A percentile compares a stretch with the other conserved stretches of the same genome.
phyloP scores from a whole-genome alignment of 1,140 invertebrate genomes.

The Andricus grossulariae region DNA sequence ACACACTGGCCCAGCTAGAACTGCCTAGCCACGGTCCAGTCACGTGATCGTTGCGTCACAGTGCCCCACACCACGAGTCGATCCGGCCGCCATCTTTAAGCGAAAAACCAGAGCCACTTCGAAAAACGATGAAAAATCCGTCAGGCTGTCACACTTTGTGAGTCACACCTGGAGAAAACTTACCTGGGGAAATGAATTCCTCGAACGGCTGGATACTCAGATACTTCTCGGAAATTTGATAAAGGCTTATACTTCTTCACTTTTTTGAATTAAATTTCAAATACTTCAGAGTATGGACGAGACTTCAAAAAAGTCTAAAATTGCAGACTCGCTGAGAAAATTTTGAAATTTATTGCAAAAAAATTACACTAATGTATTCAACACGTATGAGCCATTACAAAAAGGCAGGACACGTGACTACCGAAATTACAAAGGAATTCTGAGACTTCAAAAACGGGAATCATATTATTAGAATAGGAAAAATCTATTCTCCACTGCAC shows the following conservation, averaged over 20 bases:
- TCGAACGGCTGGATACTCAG: neutral
- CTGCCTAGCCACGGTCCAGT: constrained; percentile 64
- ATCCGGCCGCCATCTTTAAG: constrained; percentile 68
- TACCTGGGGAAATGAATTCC: neutral
- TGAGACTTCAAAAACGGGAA: neutral
- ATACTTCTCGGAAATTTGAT: no score
- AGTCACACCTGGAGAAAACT: neutral
- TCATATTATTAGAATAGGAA: neutral
- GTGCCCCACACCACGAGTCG: constrained; percentile 34
- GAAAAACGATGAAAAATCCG: neutral
- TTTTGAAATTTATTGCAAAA: no score
- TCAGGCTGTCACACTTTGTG: neutral
- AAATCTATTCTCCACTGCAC: constrained; percentile 22
- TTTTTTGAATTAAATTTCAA: no score
- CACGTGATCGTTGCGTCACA: constrained; percentile 65
- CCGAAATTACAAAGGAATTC: no score
- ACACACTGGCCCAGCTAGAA: constrained; percentile 71
- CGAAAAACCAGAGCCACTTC: constrained; percentile 45
- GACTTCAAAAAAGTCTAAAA: no score
- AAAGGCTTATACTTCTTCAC: no score
- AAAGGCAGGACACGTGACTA: no score
- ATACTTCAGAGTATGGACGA: no score
- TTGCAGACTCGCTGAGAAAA: no score
- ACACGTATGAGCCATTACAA: no score
- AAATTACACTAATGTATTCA: no score